These are phyloP conservation scores for Drosophila burlai DNA, from an alignment of 1,140 invertebrate genomes.

Conservation along the genomic window DNA sequence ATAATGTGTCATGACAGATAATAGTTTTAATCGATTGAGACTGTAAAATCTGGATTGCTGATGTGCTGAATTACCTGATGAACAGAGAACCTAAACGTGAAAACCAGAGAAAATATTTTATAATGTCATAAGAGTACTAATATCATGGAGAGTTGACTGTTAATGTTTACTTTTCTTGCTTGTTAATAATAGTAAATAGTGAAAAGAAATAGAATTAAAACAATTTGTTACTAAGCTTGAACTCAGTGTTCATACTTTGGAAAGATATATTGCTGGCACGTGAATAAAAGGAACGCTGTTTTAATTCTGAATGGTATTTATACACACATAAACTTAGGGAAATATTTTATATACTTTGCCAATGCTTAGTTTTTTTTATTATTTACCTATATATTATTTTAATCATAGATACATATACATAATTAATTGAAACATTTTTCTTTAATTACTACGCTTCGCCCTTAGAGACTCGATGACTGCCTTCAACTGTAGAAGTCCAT, in stretches of 20 bases:
- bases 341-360: no score
- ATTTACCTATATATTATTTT: background rate
- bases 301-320: no score
- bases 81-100: no score
- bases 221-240: no score
- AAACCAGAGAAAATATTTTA: background rate
- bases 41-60: background rate
- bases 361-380: no score
- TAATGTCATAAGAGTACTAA: background rate
- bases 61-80: background rate
- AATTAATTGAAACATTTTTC: no score
- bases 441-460: background rate
- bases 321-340: background rate
- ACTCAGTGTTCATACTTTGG: no score
- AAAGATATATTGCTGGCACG: no score
- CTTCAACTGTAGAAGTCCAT: conserved; percentile 78
- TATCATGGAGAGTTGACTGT: background rate
- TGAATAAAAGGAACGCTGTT: no score
- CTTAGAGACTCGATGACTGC: background rate
- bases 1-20: background rate
- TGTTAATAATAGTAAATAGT: background rate
- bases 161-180: background rate
- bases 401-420: background rate
- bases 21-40: background rate
- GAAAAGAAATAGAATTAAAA: no score